A percentile compares a stretch with the other conserved stretches of the same genome.
These are phyloP conservation scores for Astyanax mexicanus DNA, from an alignment of 2,797 vertebrate species.

Conservation along the genomic window DNA sequence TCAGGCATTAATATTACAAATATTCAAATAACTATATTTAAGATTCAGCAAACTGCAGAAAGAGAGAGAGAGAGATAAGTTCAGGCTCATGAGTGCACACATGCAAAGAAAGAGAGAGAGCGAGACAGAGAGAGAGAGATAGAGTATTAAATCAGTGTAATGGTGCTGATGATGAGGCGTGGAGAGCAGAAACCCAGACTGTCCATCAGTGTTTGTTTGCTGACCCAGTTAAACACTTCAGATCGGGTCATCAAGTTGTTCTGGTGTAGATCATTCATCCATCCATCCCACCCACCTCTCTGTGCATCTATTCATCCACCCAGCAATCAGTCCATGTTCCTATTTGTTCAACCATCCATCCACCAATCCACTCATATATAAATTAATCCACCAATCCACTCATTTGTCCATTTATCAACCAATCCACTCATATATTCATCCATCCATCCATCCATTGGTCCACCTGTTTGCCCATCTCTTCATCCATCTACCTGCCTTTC, in stretches of 20 bases:
- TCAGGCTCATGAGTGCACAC: slow-evolving; percentile 12
- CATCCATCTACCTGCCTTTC: too few relatives aligned
- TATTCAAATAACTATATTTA: slow-evolving; percentile 86
- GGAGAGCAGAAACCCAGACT: slow-evolving; percentile 2
- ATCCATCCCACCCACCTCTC: too few relatives aligned
- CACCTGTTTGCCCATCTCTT: too few relatives aligned
- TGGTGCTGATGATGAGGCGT: slow-evolving; percentile 34
- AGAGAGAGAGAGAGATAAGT: not conserved
- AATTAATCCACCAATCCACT: too few relatives aligned
- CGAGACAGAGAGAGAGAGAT: slow-evolving; percentile 16
- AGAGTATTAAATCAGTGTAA: slow-evolving; percentile 39
- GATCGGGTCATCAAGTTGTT: not conserved
- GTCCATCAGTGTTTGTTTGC: slow-evolving; percentile 13
- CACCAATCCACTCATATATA: too few relatives aligned
- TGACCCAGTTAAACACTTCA: not conserved
- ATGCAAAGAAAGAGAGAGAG: not conserved
- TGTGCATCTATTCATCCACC: too few relatives aligned
- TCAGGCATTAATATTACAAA: slow-evolving; percentile 81
- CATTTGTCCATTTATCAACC: too few relatives aligned
- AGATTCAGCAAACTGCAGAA: slow-evolving; percentile 77
- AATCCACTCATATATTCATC: too few relatives aligned
- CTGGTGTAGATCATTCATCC: not conserved
- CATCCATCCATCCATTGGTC: too few relatives aligned
- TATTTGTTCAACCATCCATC: too few relatives aligned
- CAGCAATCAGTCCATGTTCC: too few relatives aligned